Base-by-base conservation (phyloP, 2,113 vertebrate genomes). In the Machaerirhynchus nigripectus region DNA sequence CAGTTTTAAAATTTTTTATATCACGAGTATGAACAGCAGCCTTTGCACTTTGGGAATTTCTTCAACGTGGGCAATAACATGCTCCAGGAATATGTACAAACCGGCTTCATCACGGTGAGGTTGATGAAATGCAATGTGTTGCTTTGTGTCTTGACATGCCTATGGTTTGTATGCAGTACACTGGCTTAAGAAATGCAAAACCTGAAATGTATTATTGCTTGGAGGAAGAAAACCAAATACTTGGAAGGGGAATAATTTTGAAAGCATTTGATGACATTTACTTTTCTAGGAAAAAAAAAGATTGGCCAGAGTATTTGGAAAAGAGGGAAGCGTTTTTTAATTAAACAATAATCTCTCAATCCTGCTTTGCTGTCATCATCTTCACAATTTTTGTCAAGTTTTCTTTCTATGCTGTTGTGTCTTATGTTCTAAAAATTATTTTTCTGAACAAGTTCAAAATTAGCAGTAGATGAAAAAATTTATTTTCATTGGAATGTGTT, bases 111-210 rank as follows among this genome's bases (percentile, higher is more conserved):
- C 78, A 44, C 0, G 0, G 46, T 63, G 55, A 85, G 67, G 55
- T 2, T 87, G 71, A 46, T 47, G 87, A 85, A 95, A 87, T 73
- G 24, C 27, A 40, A 44, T 18, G n/a, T 85, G 30, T 63, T 85
- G 44, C 78, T 91, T 82, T 94, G 50, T 91, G 70, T 96, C 55
- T 50, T 73, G 85, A 93, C 87, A 85, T 83, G 93, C 59, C 55
- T 91, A 75, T 83, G 78, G 78, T 77, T 93, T 94, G 42, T 76
- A 50, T 67, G 75, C 71, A 83, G 50, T 30, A 10, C 31, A 26
- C 17, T 87, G 74, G 42, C 27, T 82, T 95, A 83, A 80, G 67
- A 83, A 73, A 77, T 77, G 67, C 70, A 80, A 83, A 94, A 75
- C 33, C 28, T 77, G 42, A 74, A 88, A 53, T 44, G n/a, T 61